A percentile compares a stretch with the other conserved stretches of the same genome.
Conservation (phyloP, 2,113 vertebrate species). For the Ictalurus punctatus region DNA sequence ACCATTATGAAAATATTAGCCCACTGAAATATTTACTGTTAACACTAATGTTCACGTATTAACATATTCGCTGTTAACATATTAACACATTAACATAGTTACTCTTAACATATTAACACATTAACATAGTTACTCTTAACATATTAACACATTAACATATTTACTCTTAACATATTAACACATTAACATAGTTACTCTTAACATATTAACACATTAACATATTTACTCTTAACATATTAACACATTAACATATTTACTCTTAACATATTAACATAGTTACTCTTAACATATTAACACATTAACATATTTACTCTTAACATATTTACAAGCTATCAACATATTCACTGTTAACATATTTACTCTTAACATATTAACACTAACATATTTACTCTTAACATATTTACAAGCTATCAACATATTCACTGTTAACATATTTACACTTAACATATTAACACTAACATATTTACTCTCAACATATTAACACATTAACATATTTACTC, state of each 20-base stretch:
- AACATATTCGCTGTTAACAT: neutral
- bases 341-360: too few species aligned
- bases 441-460: neutral
- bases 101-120: neutral
- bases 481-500: neutral
- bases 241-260: neutral
- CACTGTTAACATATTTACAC: neutral
- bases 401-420: neutral
- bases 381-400: neutral
- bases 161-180: neutral
- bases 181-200: neutral
- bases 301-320: neutral
- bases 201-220: neutral
- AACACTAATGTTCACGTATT: neutral
- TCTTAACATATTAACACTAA: neutral
- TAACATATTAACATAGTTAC: neutral
- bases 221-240: neutral
- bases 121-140: too few species aligned
- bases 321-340: neutral
- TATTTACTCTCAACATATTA: neutral
- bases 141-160: too few species aligned
- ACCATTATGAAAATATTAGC: neutral
- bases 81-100: too few species aligned
- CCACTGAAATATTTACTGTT: neutral
- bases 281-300: too few species aligned